Conservation (phyloP, 2,113 vertebrate species). For the Candoia aspera region DNA sequence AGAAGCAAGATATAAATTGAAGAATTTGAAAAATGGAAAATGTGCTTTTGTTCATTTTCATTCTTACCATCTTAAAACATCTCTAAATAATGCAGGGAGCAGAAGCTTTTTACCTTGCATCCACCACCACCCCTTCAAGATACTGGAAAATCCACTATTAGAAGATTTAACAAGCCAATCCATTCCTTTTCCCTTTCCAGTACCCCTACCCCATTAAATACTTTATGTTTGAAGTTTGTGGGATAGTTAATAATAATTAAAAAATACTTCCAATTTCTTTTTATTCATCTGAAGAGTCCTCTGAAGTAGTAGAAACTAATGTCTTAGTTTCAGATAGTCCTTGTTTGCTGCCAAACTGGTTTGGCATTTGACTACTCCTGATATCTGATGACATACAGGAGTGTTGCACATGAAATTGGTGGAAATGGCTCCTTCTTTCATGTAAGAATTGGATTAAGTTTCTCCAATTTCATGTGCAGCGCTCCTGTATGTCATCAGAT, state of each 20-base stretch:
- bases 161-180: not conserved
- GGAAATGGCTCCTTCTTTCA: not conserved
- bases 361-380: too few relatives aligned
- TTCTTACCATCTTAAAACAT: not conserved
- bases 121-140: not conserved
- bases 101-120: not conserved
- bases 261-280: not conserved
- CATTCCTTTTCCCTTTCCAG: not conserved
- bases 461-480: not conserved
- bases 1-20: not conserved
- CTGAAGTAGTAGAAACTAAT: not conserved
- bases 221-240: not conserved
- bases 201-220: not conserved
- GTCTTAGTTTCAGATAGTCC: not conserved
- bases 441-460: not conserved
- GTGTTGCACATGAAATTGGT: too few relatives aligned
- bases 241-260: not conserved
- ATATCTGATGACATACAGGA: too few relatives aligned
- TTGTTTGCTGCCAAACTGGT: not conserved
- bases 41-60: not conserved
- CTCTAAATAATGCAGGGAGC: not conserved
- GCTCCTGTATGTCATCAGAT: not conserved
- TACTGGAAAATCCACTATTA: not conserved
- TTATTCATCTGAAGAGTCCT: not conserved
- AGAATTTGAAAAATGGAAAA: not conserved